phyloP scores from a whole-genome alignment of 2,113 vertebrate species.

The Crocuta crocuta region DNA sequence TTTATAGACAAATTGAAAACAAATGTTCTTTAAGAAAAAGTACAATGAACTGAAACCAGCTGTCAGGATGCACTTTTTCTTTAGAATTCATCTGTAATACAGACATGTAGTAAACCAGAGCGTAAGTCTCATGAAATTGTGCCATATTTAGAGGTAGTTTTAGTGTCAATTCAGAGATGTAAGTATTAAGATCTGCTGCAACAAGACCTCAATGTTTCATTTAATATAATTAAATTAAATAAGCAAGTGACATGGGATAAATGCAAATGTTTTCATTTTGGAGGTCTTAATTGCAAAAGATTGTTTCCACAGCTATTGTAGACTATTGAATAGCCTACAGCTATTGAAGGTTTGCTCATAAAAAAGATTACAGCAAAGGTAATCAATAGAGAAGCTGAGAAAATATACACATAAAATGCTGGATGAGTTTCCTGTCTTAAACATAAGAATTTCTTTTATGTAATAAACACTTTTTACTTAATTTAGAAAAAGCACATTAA shows the following conservation, averaged over 20 bases:
- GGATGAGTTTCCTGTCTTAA: not conserved
- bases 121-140: constrained; percentile 85
- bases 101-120: constrained; percentile 71
- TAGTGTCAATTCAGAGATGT: constrained; percentile 55
- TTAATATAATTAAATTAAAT: not conserved
- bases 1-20: constrained; percentile 93
- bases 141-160: constrained; percentile 86
- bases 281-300: not conserved
- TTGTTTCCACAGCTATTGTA: not conserved
- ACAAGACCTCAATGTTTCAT: not conserved
- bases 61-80: constrained; percentile 89
- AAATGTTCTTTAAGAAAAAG: constrained; percentile 87
- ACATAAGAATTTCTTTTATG: not conserved
- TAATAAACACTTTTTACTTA: not conserved
- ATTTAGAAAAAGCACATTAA: constrained; percentile 19
- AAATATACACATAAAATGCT: not conserved
- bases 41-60: constrained; percentile 92
- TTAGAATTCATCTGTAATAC: constrained; percentile 76
- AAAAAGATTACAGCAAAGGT: not conserved
- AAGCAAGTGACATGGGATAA: not conserved
- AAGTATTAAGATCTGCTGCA: constrained; percentile 50
- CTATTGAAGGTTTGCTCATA: not conserved
- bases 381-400: not conserved
- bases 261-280: not conserved
- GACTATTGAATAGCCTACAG: not conserved